A percentile compares a stretch with the other conserved stretches of the same genome.
phyloP scores from a whole-genome alignment of 1,140 invertebrate genomes.

The Samia ricini region DNA sequence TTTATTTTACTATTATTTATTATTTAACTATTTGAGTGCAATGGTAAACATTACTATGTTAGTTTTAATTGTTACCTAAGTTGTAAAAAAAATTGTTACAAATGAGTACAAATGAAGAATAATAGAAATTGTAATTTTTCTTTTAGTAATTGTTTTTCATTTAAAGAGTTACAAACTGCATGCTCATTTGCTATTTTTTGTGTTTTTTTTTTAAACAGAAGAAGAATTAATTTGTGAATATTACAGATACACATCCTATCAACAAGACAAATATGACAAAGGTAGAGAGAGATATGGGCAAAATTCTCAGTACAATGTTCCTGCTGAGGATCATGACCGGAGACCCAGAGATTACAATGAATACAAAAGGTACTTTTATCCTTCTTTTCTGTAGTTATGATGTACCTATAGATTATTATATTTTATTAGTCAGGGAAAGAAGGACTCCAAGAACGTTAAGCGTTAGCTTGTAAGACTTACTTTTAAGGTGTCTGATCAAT shows the following conservation, averaged over 20 bases:
- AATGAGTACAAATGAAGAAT: too few relatives aligned
- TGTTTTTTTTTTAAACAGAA: not conserved
- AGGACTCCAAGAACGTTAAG: too few relatives aligned
- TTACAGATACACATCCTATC: conserved; percentile 49
- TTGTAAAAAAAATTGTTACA: too few relatives aligned
- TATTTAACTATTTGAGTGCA: too few relatives aligned
- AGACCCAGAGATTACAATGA: conserved; percentile 52
- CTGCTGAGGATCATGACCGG: conserved; percentile 40
- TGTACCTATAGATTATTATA: not conserved
- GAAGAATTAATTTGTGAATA: not conserved
- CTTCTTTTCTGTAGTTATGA: not conserved
- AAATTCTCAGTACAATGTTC: conserved; percentile 35
- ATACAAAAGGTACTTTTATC: conserved; percentile 46
- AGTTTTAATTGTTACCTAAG: too few relatives aligned
- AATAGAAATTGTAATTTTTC: too few relatives aligned
- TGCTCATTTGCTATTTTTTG: not conserved
- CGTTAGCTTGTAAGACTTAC: too few relatives aligned
- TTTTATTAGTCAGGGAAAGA: too few relatives aligned
- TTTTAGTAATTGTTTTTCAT: too few relatives aligned
- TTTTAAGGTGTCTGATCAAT: too few relatives aligned
- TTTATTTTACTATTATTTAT: too few relatives aligned
- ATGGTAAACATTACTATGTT: too few relatives aligned
- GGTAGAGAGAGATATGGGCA: conserved; percentile 49
- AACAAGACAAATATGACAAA: conserved; percentile 49
- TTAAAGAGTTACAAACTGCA: not conserved